Conservation (phyloP, 2,888 invertebrate genomes). For the Acleris holmiana region DNA sequence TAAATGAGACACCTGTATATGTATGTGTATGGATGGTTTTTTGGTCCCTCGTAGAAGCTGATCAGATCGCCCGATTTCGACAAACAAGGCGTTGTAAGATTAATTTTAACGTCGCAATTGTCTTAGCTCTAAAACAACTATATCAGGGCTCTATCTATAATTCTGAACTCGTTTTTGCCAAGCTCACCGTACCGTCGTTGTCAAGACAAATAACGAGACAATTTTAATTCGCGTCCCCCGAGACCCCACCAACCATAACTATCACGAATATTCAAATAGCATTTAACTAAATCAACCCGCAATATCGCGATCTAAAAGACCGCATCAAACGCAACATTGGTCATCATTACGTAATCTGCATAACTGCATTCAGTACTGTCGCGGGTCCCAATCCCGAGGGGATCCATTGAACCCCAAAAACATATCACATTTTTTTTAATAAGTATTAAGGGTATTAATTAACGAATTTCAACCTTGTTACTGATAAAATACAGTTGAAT, state of each 20-base stretch:
- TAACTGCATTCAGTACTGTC: slow-evolving; percentile 71
- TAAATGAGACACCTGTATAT: too few species aligned
- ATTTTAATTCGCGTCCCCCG: not conserved
- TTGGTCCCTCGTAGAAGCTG: too few species aligned
- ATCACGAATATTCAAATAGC: slow-evolving; percentile 26
- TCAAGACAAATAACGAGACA: too few species aligned
- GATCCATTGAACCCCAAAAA: slow-evolving; percentile 39
- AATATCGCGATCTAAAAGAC: slow-evolving; percentile 44
- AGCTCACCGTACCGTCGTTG: too few species aligned
- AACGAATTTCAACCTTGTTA: not conserved
- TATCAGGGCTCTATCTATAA: too few species aligned
- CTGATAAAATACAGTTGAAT: not conserved
- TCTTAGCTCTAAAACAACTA: too few species aligned
- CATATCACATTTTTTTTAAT: slow-evolving; percentile 23
- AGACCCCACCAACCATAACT: slow-evolving; percentile 9
- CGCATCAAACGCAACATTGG: slow-evolving; percentile 56
- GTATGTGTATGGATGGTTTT: too few species aligned
- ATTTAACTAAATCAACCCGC: slow-evolving; percentile 32
- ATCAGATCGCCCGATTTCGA: too few species aligned
- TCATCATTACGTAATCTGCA: slow-evolving; percentile 75
- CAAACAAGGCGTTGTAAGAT: too few species aligned
- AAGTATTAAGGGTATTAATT: fast-evolving
- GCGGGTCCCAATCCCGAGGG: slow-evolving; percentile 63
- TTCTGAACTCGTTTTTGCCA: too few species aligned
- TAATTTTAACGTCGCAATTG: too few species aligned